Evolutionary conservation across 2,888 invertebrate genomes (phyloP).

Genomic region (Mimachlamys varia): DNA sequence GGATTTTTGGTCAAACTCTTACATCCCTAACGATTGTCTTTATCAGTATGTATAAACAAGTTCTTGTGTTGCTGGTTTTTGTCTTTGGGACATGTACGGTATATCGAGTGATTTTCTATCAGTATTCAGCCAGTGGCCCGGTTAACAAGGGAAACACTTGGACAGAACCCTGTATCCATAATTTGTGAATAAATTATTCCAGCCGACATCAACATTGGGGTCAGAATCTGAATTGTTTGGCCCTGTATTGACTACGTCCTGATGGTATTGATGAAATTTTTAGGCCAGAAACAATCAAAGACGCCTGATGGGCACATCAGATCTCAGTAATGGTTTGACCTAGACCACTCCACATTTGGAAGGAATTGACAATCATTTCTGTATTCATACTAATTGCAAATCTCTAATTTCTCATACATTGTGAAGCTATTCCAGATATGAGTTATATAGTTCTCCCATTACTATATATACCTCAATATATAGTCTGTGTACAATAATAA

Average conservation of each 20-base stretch:
- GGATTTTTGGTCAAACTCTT: too few relatives aligned
- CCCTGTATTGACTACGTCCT: not conserved
- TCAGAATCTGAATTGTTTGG: conserved; percentile 9
- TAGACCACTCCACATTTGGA: not conserved
- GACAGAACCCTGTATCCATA: not conserved
- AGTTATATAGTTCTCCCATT: not conserved
- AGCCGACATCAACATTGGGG: not conserved
- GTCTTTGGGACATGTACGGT: not conserved
- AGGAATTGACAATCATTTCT: not conserved
- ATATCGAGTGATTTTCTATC: not conserved
- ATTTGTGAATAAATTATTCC: conserved; percentile 1
- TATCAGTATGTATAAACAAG: too few relatives aligned
- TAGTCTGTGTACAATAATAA: too few relatives aligned
- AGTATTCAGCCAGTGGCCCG: not conserved
- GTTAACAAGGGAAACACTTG: not conserved
- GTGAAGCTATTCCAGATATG: not conserved
- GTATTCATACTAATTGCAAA: not conserved
- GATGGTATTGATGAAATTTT: not conserved
- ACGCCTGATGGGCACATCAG: not conserved
- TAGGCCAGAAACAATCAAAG: not conserved
- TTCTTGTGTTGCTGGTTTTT: not conserved
- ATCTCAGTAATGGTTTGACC: not conserved
- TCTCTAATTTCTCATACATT: conserved; percentile 22
- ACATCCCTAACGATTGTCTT: too few relatives aligned
- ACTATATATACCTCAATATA: not conserved